Base-by-base conservation (phyloP, 2,888 invertebrate species). In the Troilus luridus region DNA sequence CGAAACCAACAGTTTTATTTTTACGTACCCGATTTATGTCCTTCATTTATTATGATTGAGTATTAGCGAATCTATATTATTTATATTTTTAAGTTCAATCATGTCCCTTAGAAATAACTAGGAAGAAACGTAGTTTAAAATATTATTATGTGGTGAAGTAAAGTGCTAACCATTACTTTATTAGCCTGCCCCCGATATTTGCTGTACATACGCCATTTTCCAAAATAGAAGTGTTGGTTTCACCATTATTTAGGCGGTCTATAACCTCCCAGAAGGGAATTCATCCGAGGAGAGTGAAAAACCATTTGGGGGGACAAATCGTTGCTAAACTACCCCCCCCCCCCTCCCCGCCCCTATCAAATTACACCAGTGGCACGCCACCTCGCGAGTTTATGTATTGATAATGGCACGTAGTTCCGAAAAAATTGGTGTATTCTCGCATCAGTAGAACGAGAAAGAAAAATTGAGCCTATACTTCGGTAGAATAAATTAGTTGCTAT, bases 301-400 rank as follows among this genome's bases (percentile, higher is more conserved):
- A 77, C 72, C 72, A 77, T 77, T 77, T 77, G 17, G n/a, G 19
- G 72, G 41, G 41, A 77, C 41, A 77, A 77, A 77, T 77, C 27
- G 72, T 6, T 41, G 27, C 9, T 41, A 77, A 77, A 77, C 17
- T 41, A 19, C 17, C 19, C 24, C n/a, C n/a, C n/a, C n/a, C n/a
- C n/a, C n/a, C n/a, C n/a, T n/a, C n/a, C n/a, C n/a, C n/a, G n/a
- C n/a, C n/a, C 27, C 72, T 77, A 17, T 77, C 72, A 77, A 77
- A 41, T 77, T 77, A 77, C 72, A 41, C 2, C 27, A 17, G 7
- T 2, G 8, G 10, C 72, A 77, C 72, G 72, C 72, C 41, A 77
- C 27, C 72, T 77, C 72, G 72, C 72, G 72, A 2, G 72, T 41
- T 19, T 17, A 41, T 17, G 72, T 17, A 41, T 41, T 77, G 72